phyloP scores from a whole-genome alignment of 2,888 invertebrate species.

The Gryllus longicercus region DNA sequence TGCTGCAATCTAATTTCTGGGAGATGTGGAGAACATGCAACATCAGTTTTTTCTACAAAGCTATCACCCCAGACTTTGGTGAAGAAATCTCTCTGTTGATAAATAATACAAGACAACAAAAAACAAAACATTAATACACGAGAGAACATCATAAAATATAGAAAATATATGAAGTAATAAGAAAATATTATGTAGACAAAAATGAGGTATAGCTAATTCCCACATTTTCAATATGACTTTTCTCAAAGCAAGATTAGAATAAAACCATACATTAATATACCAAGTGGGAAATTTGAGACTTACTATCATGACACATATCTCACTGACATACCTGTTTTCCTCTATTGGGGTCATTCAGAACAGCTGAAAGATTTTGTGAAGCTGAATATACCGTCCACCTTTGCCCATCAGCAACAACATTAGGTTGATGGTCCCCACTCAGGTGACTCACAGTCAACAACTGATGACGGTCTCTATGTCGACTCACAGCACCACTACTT shows the following conservation, averaged over 20 bases:
- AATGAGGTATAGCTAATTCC: too few species aligned
- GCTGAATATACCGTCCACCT: constrained; percentile 87
- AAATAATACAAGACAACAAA: constrained; percentile 17
- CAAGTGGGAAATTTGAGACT: too few species aligned
- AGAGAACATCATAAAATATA: background rate
- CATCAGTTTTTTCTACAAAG: constrained; percentile 76
- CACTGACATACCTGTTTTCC: constrained; percentile 69
- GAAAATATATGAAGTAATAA: background rate
- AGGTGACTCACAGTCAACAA: background rate
- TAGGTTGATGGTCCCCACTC: constrained; percentile 28
- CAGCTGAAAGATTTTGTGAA: constrained; percentile 91
- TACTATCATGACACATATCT: too few species aligned
- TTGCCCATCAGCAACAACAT: constrained; percentile 31
- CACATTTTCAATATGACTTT: too few species aligned
- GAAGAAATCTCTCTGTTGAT: constrained; percentile 68
- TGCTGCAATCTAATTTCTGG: constrained; percentile 79
- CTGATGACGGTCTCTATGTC: constrained; percentile 2
- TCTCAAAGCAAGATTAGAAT: too few species aligned
- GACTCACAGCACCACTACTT: background rate
- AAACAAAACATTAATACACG: background rate
- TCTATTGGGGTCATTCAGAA: constrained; percentile 89
- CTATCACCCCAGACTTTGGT: constrained; percentile 97
- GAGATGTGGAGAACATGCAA: constrained; percentile 74
- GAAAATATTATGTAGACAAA: too few species aligned
- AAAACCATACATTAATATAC: too few species aligned